Conservation (phyloP, 2,113 vertebrate species). For the Furnarius figulus region DNA sequence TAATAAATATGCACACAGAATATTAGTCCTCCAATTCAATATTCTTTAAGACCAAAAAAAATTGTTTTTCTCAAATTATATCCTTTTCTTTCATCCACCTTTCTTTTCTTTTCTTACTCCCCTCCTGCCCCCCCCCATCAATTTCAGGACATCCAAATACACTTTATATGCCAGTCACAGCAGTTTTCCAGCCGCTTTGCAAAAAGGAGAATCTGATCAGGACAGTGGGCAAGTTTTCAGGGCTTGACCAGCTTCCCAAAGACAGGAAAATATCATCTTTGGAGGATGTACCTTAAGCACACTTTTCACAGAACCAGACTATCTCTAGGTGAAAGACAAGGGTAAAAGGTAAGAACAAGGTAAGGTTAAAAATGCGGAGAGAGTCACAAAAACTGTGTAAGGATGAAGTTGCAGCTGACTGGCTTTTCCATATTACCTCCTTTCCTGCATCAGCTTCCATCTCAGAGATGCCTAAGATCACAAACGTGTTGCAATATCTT, state of each 20-base stretch:
- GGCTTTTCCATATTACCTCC: neutral
- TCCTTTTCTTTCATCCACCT: neutral
- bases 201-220: neutral
- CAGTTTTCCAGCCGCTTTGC: neutral
- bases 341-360: neutral
- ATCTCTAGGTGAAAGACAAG: no score
- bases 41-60: neutral
- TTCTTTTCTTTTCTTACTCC: neutral
- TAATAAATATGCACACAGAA: neutral
- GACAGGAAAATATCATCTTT: fast-evolving
- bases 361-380: neutral
- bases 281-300: neutral
- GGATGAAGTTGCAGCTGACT: neutral
- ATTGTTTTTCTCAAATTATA: neutral
- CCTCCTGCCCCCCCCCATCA: neutral
- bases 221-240: neutral
- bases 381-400: neutral
- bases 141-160: neutral
- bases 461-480: neutral
- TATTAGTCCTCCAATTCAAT: neutral
- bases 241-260: neutral
- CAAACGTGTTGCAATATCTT: neutral
- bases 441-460: neutral
- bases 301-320: neutral
- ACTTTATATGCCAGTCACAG: neutral